Evolutionary conservation across 2,797 vertebrate species (phyloP).

Genomic region (Ptychobarbus kaznakovi): DNA sequence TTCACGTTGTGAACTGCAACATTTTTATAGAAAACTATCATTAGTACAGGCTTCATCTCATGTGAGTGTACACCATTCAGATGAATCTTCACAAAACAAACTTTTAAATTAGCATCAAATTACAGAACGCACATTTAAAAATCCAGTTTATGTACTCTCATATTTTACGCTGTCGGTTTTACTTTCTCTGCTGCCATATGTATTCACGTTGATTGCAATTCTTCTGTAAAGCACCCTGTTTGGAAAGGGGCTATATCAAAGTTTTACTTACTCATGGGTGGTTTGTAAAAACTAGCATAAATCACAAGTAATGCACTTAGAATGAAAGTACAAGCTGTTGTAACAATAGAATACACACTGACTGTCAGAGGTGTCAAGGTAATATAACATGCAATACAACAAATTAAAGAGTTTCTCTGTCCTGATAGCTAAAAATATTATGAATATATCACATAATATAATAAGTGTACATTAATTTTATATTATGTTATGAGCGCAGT

Average conservation of each 20-base stretch:
- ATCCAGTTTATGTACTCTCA: not conserved
- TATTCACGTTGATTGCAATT: not conserved
- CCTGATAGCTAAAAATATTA: not conserved
- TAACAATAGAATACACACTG: not conserved
- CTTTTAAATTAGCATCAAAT: not conserved
- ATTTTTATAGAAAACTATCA: not conserved
- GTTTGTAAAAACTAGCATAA: constrained; percentile 3
- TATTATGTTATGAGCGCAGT: not conserved
- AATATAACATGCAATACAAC: not conserved
- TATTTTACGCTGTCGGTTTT: not conserved
- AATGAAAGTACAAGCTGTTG: not conserved
- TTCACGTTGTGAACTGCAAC: not conserved
- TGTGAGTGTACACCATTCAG: not conserved
- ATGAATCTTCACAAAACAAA: not conserved
- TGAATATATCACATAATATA: not conserved
- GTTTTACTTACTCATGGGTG: not conserved
- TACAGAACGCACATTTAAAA: not conserved
- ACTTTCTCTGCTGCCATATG: not conserved
- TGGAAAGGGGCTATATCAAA: not conserved
- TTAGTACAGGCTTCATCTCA: not conserved
- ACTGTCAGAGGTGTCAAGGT: not conserved
- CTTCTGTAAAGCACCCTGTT: not conserved
- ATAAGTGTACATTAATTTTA: not conserved
- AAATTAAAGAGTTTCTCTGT: not conserved
- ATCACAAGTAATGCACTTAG: not conserved